Base-by-base conservation (phyloP, 2,113 vertebrate genomes). In the Theristicus caerulescens region DNA sequence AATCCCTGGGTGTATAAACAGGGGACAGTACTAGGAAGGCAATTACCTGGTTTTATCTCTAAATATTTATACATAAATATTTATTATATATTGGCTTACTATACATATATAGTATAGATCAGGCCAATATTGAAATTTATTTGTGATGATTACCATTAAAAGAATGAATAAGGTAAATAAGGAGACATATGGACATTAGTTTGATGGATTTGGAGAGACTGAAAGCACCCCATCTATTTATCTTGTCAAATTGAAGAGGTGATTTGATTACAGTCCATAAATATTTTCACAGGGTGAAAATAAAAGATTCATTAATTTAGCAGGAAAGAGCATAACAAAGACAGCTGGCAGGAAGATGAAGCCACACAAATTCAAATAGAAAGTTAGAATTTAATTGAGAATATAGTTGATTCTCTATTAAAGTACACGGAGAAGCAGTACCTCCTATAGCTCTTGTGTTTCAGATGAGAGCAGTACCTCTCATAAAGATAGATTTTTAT, bases 231-330 rank as follows among this genome's bases (percentile, higher is more conserved):
- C 13, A 51, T 55, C 38, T 91, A 87, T 94, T 89, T 89, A 34
- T 74, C 69, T 82, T 74, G 29, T 84, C n/a, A 57, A 94, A 89
- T 87, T 91, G 20, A 78, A 80, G 46, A 78, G 22, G 4, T 44
- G 27, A 69, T 89, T 76, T 89, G 52, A 82, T 93, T 94, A 79
- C 19, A 84, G n/a, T 27, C 47, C n/a, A 84, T 89, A 91, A 89
- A 82, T 79, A 87, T 85, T 82, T 96, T 89, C 51, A 76, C 8
- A 47, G 25, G 27, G 7, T 87, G 44, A 96, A 94, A 93, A 96
- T 67, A 74, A 70, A 86, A 76, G 16, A 64, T 34, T 38, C 44
- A 91, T 82, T 87, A 93, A 86, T 85, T 76, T 82, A 87, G 4
- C 21, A 85, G 52, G 38, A 94, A 81, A 94, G 21, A n/a, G 10